phyloP scores from a whole-genome alignment of 2,888 invertebrate species.

The Lithophane socia region DNA sequence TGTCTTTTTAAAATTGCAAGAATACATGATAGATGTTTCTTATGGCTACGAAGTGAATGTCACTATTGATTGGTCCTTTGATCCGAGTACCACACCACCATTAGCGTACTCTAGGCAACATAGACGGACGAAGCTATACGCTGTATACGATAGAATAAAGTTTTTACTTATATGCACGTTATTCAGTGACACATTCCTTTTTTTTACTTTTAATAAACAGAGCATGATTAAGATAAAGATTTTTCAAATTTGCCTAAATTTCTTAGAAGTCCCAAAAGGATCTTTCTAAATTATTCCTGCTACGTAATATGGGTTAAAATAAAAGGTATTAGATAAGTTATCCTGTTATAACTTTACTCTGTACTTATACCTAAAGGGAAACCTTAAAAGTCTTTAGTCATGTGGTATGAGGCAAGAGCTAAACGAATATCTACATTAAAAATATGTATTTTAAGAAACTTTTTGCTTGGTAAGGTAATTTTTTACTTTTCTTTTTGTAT shows the following conservation, averaged over 20 bases:
- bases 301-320: slow-evolving; percentile 30
- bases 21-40: background rate
- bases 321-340: slow-evolving; percentile 38
- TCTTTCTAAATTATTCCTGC: slow-evolving; percentile 25
- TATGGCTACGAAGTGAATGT: background rate
- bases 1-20: no score
- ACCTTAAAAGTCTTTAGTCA: no score
- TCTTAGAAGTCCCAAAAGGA: slow-evolving; percentile 14
- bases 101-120: background rate
- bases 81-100: background rate
- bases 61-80: no score
- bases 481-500: no score
- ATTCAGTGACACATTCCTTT: background rate
- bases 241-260: slow-evolving; percentile 20
- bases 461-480: background rate
- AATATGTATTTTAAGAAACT: background rate
- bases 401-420: background rate
- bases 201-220: background rate
- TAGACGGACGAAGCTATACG: no score
- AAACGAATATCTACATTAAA: slow-evolving; percentile 26
- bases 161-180: background rate
- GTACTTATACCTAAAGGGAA: no score
- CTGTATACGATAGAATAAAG: no score
- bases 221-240: slow-evolving; percentile 6
- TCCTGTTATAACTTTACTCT: slow-evolving; percentile 19